These are phyloP conservation scores for Drosophila truncata DNA, from an alignment of 1,140 invertebrate genomes.

Conservation along the genomic window DNA sequence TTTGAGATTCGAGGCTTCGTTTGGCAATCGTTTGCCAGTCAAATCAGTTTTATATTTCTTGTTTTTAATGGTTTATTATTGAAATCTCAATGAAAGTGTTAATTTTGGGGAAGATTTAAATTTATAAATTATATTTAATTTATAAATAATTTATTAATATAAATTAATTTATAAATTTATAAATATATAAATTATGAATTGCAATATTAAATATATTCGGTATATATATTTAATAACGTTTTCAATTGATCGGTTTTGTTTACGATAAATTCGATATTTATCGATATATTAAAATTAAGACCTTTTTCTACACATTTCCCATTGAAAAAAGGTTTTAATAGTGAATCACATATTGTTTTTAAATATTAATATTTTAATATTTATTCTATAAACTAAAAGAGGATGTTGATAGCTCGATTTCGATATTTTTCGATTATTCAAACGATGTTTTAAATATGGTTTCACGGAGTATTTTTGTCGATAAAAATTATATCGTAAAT, in stretches of 20 bases:
- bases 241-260: neutral
- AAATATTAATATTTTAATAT: neutral
- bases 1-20: neutral
- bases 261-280: neutral
- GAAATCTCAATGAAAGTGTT: neutral
- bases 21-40: conserved; percentile 1
- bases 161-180: no score
- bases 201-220: no score
- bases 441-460: no score
- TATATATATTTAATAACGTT: no score
- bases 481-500: neutral
- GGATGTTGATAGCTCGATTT: neutral
- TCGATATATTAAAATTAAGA: neutral
- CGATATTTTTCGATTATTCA: neutral
- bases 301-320: neutral
- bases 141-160: no score
- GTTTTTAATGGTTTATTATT: neutral
- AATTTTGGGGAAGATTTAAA: neutral
- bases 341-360: neutral
- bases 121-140: no score
- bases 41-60: neutral
- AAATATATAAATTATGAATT: no score
- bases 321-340: neutral
- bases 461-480: no score
- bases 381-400: neutral